phyloP scores from a whole-genome alignment of 2,888 invertebrate genomes.

The Pollenia angustigena region DNA sequence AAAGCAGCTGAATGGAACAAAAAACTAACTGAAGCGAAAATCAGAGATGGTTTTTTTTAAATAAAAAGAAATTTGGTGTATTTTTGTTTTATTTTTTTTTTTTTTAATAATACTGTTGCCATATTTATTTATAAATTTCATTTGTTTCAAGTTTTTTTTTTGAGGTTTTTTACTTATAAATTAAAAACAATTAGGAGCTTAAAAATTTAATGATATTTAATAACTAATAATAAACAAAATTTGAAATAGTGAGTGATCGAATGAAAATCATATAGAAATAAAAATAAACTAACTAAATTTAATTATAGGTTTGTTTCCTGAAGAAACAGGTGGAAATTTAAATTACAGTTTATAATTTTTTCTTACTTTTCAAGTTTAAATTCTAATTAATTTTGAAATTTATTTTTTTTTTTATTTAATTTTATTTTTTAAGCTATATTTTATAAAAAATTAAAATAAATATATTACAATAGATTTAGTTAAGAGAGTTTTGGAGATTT shows the following conservation, averaged over 20 bases:
- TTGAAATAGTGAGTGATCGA: neutral
- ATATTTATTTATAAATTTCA: conserved; percentile 74
- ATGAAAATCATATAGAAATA: conserved; percentile 29
- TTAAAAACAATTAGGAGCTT: conserved; percentile 71
- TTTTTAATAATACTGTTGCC: conserved; percentile 75
- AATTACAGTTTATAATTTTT: neutral
- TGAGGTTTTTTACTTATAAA: conserved; percentile 62
- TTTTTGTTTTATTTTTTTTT: conserved; percentile 71
- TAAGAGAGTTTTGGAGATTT: neutral
- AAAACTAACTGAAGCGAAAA: conserved; percentile 35
- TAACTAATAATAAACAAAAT: conserved; percentile 45
- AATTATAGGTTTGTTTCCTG: neutral
- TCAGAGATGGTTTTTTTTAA: conserved; percentile 46
- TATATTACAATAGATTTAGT: conserved; percentile 58
- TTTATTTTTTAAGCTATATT: conserved; percentile 66
- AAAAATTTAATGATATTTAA: conserved; percentile 54
- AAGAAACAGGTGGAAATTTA: neutral
- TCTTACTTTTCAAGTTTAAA: conserved; percentile 2
- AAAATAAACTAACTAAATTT: conserved; percentile 55
- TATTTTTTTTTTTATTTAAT: neutral
- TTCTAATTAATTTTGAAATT: neutral
- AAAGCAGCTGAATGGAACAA: conserved; percentile 17
- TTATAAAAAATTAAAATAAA: conserved; percentile 55
- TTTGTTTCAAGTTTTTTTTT: conserved; percentile 63
- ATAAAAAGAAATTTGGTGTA: conserved; percentile 68